Evolutionary conservation across 1,140 invertebrate species (phyloP), one percentile per base, ranked within the genome.

Genomic region (Drosophila chauvacae): DNA sequence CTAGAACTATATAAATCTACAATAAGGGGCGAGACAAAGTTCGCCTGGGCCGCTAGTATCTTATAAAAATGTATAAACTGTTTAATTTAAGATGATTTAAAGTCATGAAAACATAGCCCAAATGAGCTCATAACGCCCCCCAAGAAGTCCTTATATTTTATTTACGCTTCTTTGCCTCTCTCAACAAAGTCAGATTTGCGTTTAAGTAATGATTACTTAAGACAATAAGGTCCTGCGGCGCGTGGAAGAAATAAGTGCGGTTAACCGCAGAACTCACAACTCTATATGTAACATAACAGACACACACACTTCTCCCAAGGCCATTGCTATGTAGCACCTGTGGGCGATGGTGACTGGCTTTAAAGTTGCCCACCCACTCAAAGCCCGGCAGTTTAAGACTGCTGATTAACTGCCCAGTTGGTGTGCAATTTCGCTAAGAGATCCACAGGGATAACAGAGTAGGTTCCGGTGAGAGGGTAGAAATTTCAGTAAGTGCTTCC

Each of bases 401-500:
- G 51, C 55, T 74, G 45, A 72, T 71, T 57, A 39, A 64, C 37
- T 51, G 50, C 59, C 58, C 68, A 45, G 37, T 41, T 37, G 35
- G 39, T 55, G 59, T 47, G 69, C 59, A 74, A 74, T 74, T 74
- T 74, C 28, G 58, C 71, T 74, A 75, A 63, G 23, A 74, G 71
- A 48, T 74, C 58, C 58, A 33, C 33, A 28, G 28, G 50, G 33
- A 28, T 26, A 7, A 11, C 30, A 13, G 1, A 13, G 1, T 16
- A 16, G 9, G 44, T 23, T 51, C 45, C 18, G 41, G 13, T 18
- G 16, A 41, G n/a, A 48, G 10, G 5, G 45, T 39, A 23, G n/a
- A 57, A 71, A 69, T 42, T 74, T 58, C 45, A 75, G 56, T 35
- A 77, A 75, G 73, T 73, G 66, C 62, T 74, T 60, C 59, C 69